Conservation (phyloP, 2,113 vertebrate species). For the Lagopus leucura region DNA sequence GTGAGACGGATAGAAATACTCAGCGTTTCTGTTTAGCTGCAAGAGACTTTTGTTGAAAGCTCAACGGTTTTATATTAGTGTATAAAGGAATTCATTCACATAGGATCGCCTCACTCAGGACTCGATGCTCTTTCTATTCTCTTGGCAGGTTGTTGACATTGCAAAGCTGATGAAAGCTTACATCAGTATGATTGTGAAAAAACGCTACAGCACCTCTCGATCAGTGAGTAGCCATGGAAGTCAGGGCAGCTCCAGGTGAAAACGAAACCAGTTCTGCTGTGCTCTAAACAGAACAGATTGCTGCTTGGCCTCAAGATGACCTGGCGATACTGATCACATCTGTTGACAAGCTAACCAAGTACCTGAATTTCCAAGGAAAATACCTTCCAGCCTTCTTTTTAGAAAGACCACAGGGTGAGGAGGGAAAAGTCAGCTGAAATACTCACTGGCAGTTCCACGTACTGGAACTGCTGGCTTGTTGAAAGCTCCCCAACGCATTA, state of each 20-base stretch:
- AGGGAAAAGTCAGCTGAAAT: conserved; percentile 8
- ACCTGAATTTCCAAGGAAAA: conserved; percentile 6
- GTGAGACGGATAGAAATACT: not conserved
- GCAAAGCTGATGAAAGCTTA: conserved; percentile 99
- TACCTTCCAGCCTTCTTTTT: not conserved
- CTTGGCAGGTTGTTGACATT: conserved; percentile 92
- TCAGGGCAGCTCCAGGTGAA: conserved; percentile 89
- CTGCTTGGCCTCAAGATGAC: not conserved
- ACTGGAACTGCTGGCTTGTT: conserved; percentile 34
- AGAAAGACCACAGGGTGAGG: not conserved
- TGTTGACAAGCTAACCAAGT: not conserved
- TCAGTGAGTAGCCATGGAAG: conserved; percentile 91
- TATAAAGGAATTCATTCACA: not conserved
- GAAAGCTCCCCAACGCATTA: conserved; percentile 75
- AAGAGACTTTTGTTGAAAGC: not conserved
- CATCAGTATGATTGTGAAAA: conserved; percentile 98
- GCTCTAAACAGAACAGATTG: not conserved
- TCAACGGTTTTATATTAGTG: not conserved
- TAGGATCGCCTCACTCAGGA: not conserved
- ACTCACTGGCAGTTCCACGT: not conserved
- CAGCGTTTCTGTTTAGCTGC: not conserved
- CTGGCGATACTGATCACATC: not conserved
- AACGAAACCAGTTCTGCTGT: not conserved
- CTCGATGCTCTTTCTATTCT: not conserved
- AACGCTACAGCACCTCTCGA: conserved; percentile 93